phyloP scores from a whole-genome alignment of 53 echinoderm and acorn worm species.

The Echinometra lucunter region DNA sequence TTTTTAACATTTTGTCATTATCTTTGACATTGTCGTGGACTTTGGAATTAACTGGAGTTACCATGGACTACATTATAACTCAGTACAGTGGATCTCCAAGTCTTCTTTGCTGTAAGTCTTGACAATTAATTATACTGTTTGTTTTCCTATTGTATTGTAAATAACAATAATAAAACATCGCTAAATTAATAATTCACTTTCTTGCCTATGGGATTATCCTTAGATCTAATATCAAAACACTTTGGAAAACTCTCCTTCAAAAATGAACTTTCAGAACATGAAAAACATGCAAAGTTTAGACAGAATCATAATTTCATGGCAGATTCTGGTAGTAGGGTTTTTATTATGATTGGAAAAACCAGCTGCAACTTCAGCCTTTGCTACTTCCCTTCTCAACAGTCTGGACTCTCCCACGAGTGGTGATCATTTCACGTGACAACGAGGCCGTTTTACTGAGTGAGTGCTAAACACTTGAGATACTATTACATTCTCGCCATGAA shows the following conservation, averaged over 20 bases:
- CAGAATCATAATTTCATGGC: not conserved
- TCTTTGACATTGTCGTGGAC: too few relatives aligned
- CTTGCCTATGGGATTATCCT: too few relatives aligned
- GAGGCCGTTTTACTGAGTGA: slow-evolving; percentile 31
- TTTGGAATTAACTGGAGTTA: too few relatives aligned
- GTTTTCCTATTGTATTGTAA: too few relatives aligned
- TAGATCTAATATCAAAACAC: not conserved
- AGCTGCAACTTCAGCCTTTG: not conserved
- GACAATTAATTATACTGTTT: too few relatives aligned
- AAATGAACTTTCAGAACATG: not conserved
- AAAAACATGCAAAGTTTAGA: not conserved
- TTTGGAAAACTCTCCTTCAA: not conserved
- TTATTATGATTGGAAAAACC: too few relatives aligned
- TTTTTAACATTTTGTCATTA: too few relatives aligned
- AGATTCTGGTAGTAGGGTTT: too few relatives aligned
- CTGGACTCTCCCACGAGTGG: not conserved
- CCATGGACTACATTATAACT: too few relatives aligned
- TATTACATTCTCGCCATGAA: slow-evolving; percentile 43
- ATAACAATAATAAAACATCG: too few relatives aligned
- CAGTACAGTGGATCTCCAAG: too few relatives aligned
- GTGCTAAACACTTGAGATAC: slow-evolving; percentile 55
- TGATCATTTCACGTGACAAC: slow-evolving; percentile 28
- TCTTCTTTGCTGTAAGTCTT: too few relatives aligned
- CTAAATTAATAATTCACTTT: not conserved
- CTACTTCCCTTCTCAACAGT: not conserved